These are phyloP conservation scores for Leptinotarsa juncta DNA, from an alignment of 2,888 invertebrate genomes.

Conservation along the genomic window DNA sequence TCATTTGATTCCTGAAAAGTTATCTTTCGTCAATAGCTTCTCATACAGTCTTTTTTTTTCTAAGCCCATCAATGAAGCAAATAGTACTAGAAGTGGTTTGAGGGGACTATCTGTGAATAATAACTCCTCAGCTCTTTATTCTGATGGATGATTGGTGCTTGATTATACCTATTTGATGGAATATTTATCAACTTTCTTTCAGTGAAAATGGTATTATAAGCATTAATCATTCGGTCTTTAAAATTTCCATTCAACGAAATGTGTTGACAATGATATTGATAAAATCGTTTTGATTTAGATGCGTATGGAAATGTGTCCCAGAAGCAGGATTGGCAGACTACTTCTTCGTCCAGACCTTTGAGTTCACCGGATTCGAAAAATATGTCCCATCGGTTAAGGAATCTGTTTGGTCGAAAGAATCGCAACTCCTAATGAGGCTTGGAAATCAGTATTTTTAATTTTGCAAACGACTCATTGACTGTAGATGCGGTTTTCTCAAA, in stretches of 20 bases:
- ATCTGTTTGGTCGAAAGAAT: constrained; percentile 71
- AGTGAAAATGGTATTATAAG: neutral
- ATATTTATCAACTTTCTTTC: too few relatives aligned
- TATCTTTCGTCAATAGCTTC: neutral
- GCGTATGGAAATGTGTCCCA: constrained; percentile 46
- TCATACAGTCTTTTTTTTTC: too few relatives aligned
- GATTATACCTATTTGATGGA: neutral
- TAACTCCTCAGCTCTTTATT: neutral
- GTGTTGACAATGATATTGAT: neutral
- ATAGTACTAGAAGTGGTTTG: too few relatives aligned
- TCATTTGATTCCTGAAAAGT: neutral
- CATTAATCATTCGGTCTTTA: neutral
- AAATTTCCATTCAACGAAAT: neutral
- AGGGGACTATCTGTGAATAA: neutral
- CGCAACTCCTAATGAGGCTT: constrained; percentile 68
- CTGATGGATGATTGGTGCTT: neutral
- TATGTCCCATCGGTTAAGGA: constrained; percentile 72
- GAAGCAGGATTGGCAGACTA: constrained; percentile 50
- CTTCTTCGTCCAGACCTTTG: constrained; percentile 50
- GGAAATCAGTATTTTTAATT: constrained; percentile 7
- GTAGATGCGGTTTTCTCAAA: neutral
- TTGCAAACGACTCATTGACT: neutral
- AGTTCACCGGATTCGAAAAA: constrained; percentile 66
- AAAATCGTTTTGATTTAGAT: constrained; percentile 45
- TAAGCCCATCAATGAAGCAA: too few relatives aligned